Evolutionary conservation across 2,888 invertebrate genomes (phyloP).

Genomic region (Odiellus spinosus): DNA sequence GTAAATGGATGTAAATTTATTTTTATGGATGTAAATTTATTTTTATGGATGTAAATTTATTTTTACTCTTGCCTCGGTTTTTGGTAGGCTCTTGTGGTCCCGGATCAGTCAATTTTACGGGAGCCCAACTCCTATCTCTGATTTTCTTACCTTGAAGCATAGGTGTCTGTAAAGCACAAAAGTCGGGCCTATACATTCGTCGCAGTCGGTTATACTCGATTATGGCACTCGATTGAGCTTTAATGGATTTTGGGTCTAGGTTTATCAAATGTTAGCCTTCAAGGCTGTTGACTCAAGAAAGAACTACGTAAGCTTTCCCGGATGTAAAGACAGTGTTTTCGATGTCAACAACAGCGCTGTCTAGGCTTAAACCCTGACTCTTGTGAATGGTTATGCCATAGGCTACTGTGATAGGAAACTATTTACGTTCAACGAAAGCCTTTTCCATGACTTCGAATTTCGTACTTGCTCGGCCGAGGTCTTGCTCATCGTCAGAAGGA

Average conservation of each 20-base stretch:
- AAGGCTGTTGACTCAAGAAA: constrained; percentile 1
- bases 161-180: no score
- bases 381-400: constrained; percentile 6
- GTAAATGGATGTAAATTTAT: no score
- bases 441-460: constrained; percentile 1
- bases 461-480: not conserved
- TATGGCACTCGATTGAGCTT: constrained; percentile 1
- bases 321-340: not conserved
- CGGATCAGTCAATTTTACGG: no score
- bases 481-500: no score
- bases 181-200: no score
- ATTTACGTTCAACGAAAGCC: not conserved
- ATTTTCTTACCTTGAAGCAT: no score
- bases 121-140: no score
- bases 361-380: constrained; percentile 1
- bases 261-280: not conserved
- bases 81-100: no score
- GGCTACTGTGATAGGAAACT: constrained; percentile 1
- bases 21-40: no score
- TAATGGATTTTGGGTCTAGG: not conserved
- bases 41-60: no score
- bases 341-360: not conserved
- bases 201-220: not conserved
- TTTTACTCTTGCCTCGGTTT: no score
- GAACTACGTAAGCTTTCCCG: constrained; percentile 1